Base-by-base conservation (phyloP, 2,113 vertebrate species). In the Camarhynchus parvulus region DNA sequence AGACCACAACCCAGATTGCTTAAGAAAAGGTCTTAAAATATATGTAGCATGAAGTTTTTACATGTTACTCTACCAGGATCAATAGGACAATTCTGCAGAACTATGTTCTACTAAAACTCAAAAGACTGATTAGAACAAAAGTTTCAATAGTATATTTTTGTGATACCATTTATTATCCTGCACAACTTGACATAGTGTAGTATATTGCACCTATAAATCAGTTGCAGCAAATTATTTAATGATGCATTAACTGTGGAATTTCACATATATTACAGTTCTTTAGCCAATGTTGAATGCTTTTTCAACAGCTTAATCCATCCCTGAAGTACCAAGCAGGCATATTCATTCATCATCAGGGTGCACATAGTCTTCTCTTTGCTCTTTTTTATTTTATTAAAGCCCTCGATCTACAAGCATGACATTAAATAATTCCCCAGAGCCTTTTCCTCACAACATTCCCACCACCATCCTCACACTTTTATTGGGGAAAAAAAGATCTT, bases 181-280 rank as follows among this genome's bases (percentile, higher is more conserved):
- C 80, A 92, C 37, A 11, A 37, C 89, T 97, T 97, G 96, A 97
- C 96, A 96, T 13, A 84, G 53, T 95, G 50, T 92, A 95, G 79
- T 95, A 89, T 97, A 98, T 95, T 98, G 90, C 77, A 87, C 76
- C 89, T 84, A 97, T 98, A 98, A 97, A 97, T 98, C 94, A 97
- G 87, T 75, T 92, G 73, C 41, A 95, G 79, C 90, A 97, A 97
- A 98, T 96, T 97, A 97, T 97, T 97, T 97, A 97, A 98, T 97
- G 97, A 97, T 97, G 92, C 89, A 97, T 97, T 97, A 97, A 97
- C 96, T 95, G 81, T 96, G 95, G 93, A 95, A 96, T 97, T 97
- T 89, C 92, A 97, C 84, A 96, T 95, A 87, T 92, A 96, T 96
- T 97, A 95, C 88, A 92, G 75, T 97, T 93, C 87, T 95, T 97